phyloP scores from a whole-genome alignment of 2,797 vertebrate species.

The Gephyroberyx darwinii region DNA sequence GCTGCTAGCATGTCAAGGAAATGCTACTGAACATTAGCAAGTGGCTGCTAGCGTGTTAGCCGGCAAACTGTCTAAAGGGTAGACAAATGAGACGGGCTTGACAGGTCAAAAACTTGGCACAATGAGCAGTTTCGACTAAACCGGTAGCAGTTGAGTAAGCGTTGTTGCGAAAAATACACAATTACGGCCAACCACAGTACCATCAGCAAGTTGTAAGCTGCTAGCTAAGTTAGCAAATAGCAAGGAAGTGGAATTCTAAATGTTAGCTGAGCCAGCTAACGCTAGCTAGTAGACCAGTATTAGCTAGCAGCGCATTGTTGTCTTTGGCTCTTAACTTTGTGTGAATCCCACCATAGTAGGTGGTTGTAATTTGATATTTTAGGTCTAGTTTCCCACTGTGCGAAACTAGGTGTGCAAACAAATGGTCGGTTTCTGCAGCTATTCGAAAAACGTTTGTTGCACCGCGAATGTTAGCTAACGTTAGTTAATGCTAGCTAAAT shows the following conservation, averaged over 20 bases:
- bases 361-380: not conserved
- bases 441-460: constrained; percentile 9
- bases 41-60: constrained; percentile 36
- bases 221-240: constrained; percentile 48
- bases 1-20: constrained; percentile 68
- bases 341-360: not conserved
- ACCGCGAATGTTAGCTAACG: constrained; percentile 3
- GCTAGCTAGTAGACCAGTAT: constrained; percentile 51
- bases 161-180: not conserved
- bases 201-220: not conserved
- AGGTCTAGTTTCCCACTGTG: not conserved
- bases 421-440: not conserved
- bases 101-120: constrained; percentile 54
- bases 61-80: not conserved
- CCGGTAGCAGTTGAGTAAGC: not conserved
- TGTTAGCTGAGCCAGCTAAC: constrained; percentile 53
- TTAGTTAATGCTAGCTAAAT: constrained; percentile 57
- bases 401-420: accelerated
- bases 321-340: constrained; percentile 50
- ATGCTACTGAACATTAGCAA: constrained; percentile 59
- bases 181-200: accelerated
- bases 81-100: constrained; percentile 49
- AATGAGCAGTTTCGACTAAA: not conserved
- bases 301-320: constrained; percentile 72
- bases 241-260: constrained; percentile 61